phyloP scores from a whole-genome alignment of 2,888 invertebrate species.

The Anoncus sp. region DNA sequence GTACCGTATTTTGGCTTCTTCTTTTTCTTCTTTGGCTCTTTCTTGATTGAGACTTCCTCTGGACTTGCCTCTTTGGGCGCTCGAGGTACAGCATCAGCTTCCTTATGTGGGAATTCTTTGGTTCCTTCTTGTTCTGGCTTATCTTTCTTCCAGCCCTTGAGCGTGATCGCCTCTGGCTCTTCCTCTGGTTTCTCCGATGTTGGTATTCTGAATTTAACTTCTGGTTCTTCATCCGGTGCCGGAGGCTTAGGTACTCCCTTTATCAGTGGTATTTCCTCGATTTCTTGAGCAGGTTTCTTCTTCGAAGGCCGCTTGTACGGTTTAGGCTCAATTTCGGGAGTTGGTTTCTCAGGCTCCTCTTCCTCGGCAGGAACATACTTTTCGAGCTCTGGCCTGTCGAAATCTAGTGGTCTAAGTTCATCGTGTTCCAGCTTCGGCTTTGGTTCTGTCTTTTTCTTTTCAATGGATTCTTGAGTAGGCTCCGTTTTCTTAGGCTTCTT shows the following conservation, averaged over 20 bases:
- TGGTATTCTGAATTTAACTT: slow-evolving; percentile 82
- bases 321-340: slow-evolving; percentile 75
- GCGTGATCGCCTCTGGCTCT: slow-evolving; percentile 77
- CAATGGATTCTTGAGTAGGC: slow-evolving; percentile 71
- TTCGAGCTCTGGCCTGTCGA: slow-evolving; percentile 80
- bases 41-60: slow-evolving; percentile 71
- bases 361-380: slow-evolving; percentile 77
- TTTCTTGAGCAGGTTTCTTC: slow-evolving; percentile 78
- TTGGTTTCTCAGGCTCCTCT: slow-evolving; percentile 77
- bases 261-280: slow-evolving; percentile 78
- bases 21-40: slow-evolving; percentile 64
- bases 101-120: slow-evolving; percentile 73
- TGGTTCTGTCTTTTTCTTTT: slow-evolving; percentile 73
- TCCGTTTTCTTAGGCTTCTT: slow-evolving; percentile 73
- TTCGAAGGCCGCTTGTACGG: slow-evolving; percentile 74
- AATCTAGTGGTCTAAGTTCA: slow-evolving; percentile 77
- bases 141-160: slow-evolving; percentile 80
- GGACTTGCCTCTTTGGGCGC: slow-evolving; percentile 62
- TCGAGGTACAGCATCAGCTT: slow-evolving; percentile 65
- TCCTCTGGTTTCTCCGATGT: slow-evolving; percentile 77
- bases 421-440: slow-evolving; percentile 75
- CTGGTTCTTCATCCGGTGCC: slow-evolving; percentile 82
- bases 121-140: slow-evolving; percentile 74
- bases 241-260: slow-evolving; percentile 81
- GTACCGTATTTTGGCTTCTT: slow-evolving; percentile 64